phyloP scores from a whole-genome alignment of 2,888 invertebrate genomes.

The Elmis aenea region DNA sequence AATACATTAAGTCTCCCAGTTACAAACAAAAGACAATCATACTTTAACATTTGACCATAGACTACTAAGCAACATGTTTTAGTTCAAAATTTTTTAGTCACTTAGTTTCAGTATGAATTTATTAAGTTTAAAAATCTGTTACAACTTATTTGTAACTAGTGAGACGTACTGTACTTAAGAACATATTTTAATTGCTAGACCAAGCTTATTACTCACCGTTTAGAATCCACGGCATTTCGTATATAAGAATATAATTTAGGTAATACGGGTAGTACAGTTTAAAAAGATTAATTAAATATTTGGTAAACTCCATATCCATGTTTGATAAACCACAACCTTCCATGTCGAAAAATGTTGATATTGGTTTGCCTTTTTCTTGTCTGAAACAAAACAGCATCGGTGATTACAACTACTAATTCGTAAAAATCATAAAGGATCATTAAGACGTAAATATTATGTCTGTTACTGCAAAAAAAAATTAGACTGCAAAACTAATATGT shows the following conservation, averaged over 20 bases:
- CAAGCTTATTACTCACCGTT: too few species aligned
- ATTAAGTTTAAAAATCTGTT: background rate
- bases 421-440: background rate
- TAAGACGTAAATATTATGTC: slow-evolving; percentile 11
- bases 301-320: slow-evolving; percentile 88
- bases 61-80: too few species aligned
- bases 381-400: slow-evolving; percentile 47
- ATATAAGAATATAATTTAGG: slow-evolving; percentile 83
- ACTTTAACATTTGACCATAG: too few species aligned
- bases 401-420: background rate
- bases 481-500: too few species aligned
- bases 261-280: slow-evolving; percentile 85
- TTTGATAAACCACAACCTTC: slow-evolving; percentile 78
- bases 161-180: too few species aligned
- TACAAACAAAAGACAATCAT: too few species aligned
- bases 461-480: background rate
- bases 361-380: slow-evolving; percentile 66
- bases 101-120: too few species aligned
- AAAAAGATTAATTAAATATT: slow-evolving; percentile 79
- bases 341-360: slow-evolving; percentile 89
- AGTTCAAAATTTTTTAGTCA: too few species aligned
- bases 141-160: too few species aligned
- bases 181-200: too few species aligned
- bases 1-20: too few species aligned
- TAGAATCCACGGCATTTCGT: slow-evolving; percentile 92